Percentiles rank a stretch among this genome's conserved stretches.
Evolutionary conservation across 2,888 invertebrate genomes (phyloP).

Genomic region (Harmothoe impar): DNA sequence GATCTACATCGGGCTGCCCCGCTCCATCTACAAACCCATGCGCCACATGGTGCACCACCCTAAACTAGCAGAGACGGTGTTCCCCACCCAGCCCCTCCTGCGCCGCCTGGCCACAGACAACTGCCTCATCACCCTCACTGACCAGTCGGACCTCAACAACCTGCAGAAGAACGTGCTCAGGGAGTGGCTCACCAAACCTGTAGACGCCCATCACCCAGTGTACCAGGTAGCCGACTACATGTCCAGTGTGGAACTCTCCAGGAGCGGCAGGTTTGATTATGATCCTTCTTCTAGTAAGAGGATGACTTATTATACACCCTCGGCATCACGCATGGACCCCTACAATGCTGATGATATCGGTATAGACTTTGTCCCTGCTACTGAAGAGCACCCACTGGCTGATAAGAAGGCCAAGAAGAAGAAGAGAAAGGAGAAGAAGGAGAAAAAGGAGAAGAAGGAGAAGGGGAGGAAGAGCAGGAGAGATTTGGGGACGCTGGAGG

Average conservation of each 20-base stretch:
- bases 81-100: slow-evolving; percentile 69
- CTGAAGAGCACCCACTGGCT: slow-evolving; percentile 63
- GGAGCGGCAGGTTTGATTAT: neutral
- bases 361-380: slow-evolving; percentile 51
- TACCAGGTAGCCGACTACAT: slow-evolving; percentile 64
- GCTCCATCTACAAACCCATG: slow-evolving; percentile 66
- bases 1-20: slow-evolving; percentile 68
- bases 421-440: slow-evolving; percentile 9
- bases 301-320: neutral
- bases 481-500: slow-evolving; percentile 8
- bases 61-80: slow-evolving; percentile 67
- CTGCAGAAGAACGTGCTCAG: slow-evolving; percentile 69
- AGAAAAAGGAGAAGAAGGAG: neutral
- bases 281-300: neutral
- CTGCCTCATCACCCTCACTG: slow-evolving; percentile 67
- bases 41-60: slow-evolving; percentile 69
- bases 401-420: slow-evolving; percentile 47
- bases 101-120: slow-evolving; percentile 64
- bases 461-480: too few relatives aligned
- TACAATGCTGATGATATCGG: neutral
- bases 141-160: slow-evolving; percentile 63
- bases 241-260: slow-evolving; percentile 9
- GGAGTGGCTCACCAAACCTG: slow-evolving; percentile 69
- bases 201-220: slow-evolving; percentile 67
- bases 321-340: neutral